Evolutionary conservation across 2,113 vertebrate species (phyloP).

Genomic region (Martes martes): DNA sequence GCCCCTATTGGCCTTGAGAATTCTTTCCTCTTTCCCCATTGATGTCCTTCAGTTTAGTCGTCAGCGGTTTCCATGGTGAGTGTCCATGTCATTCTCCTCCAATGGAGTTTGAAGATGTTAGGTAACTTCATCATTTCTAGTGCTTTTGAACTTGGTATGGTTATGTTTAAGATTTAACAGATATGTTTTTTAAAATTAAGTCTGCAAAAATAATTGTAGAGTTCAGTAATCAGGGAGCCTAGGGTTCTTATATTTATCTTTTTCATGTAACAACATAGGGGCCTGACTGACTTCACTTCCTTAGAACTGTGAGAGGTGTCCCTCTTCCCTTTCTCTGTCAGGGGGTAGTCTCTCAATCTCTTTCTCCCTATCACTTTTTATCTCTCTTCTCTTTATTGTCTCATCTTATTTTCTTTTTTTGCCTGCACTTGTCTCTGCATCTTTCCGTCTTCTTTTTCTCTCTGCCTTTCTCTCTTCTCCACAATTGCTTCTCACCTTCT

Average conservation of each 20-base stretch:
- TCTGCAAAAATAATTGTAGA: background rate
- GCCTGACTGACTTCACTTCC: background rate
- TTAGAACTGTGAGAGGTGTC: background rate
- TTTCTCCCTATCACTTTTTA: background rate
- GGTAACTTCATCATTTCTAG: background rate
- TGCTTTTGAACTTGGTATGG: slow-evolving; percentile 5
- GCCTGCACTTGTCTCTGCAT: background rate
- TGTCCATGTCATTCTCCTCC: background rate
- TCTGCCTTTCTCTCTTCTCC: background rate
- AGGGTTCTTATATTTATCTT: background rate
- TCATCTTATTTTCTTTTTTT: slow-evolving; percentile 4
- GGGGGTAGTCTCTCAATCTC: background rate
- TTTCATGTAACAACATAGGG: background rate
- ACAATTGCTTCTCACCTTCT: background rate
- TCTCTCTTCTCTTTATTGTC: background rate
- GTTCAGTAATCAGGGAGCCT: background rate
- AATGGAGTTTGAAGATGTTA: background rate
- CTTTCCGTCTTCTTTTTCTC: background rate
- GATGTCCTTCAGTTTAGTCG: background rate
- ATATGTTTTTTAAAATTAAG: background rate
- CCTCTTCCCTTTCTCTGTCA: background rate
- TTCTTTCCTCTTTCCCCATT: background rate
- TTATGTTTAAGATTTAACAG: background rate
- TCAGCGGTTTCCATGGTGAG: background rate
- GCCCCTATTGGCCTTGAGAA: background rate